Evolutionary conservation across 1,140 invertebrate genomes (phyloP), one percentile per base, ranked within the genome.

Genomic region (Campoletis sonorensis): DNA sequence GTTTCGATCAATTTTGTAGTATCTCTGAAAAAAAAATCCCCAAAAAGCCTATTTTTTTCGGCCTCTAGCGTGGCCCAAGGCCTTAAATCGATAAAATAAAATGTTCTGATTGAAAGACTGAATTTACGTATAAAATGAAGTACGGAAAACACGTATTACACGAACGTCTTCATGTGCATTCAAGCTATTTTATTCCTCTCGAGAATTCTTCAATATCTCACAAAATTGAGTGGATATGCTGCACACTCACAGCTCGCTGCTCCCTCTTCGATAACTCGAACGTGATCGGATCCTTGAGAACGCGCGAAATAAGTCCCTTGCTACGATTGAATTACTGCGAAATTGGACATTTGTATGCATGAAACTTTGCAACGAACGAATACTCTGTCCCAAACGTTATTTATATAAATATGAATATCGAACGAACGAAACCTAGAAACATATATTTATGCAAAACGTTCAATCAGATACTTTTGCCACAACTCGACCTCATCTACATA

Each of bases 271-370:
- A 40, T 40, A 72, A 72, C 40, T 72, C 70, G 70, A 64, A 64
- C 61, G 61, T 64, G 61, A 49, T 76, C 54, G 61, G 61, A 64
- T 64, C 61, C 61, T 27, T 18, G 49, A 73, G 61, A 64, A 23
- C 27, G 61, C 58, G 40, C 26, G 73, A 73, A 71, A 33, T 51
- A 21, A 49, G 45, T 75, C 51, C 18, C 71, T 67, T 58, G 54
- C 7, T 54, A 76, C 49, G 61, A 81, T 77, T 81, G 49, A 61
- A 75, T 73, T 75, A 73, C 30, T 30, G 23, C 21, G 64, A 68
- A 77, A 71, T 72, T 64, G 51, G 73, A 54, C 76, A 81, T 83
- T 81, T 45, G 76, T 83, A 81, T 83, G 79, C 80, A 83, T 83
- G 79, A 79, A 81, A 83, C 68, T 83, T 83, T 75, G 75, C 27